Conservation (phyloP, 1,140 invertebrate species). For the Notospermus geniculatus region DNA sequence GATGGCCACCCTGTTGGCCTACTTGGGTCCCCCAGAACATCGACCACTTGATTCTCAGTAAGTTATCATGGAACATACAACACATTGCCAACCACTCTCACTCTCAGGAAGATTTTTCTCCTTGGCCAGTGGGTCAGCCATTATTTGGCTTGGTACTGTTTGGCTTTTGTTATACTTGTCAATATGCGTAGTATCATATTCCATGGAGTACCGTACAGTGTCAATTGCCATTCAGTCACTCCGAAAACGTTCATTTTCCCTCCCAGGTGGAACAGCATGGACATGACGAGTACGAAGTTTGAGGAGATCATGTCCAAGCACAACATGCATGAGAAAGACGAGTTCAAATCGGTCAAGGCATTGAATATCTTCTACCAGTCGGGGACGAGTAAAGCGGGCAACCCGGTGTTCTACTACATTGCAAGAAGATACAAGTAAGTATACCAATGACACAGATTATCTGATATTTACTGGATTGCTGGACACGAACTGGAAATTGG, state of each 20-base stretch:
- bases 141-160: too few relatives aligned
- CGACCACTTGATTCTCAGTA: constrained; percentile 92
- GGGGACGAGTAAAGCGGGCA: constrained; percentile 74
- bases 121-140: too few relatives aligned
- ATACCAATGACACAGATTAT: not conserved
- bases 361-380: constrained; percentile 95
- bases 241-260: too few relatives aligned
- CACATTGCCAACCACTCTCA: too few relatives aligned
- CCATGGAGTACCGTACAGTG: too few relatives aligned
- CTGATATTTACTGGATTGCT: too few relatives aligned
- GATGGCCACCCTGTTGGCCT: constrained; percentile 94
- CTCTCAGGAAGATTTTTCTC: too few relatives aligned
- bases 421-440: constrained; percentile 90
- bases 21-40: constrained; percentile 94
- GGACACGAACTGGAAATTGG: too few relatives aligned
- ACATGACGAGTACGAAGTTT: constrained; percentile 95
- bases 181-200: too few relatives aligned
- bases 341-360: constrained; percentile 95
- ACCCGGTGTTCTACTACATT: constrained; percentile 97
- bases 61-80: too few relatives aligned
- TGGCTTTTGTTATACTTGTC: too few relatives aligned
- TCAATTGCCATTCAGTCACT: too few relatives aligned
- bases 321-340: constrained; percentile 97
- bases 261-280: constrained; percentile 85
- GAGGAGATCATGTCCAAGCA: constrained; percentile 98